Base-by-base conservation (phyloP, 2,888 invertebrate genomes). In the Nemotelus pantherinus region DNA sequence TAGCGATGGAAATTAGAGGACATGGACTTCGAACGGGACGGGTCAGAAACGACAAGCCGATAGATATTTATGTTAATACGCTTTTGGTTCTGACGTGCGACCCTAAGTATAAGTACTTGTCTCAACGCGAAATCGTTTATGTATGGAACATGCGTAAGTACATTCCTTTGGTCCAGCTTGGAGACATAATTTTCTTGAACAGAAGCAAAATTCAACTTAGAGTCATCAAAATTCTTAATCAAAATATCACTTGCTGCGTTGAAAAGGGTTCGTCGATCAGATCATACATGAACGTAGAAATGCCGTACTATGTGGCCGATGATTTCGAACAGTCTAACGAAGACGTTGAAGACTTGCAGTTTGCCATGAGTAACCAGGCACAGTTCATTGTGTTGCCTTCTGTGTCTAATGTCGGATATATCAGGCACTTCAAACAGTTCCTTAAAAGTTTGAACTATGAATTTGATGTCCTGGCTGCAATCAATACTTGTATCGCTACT, bases 1-100 rank as follows among this genome's bases (percentile, higher is more conserved):
- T 87, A 68, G 85, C 86, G 1, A 55, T 85, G 0, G 85, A 86
- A 79, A 83, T 87, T 2, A 83, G 83, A 50, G 86, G 86, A 3
- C 85, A 87, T 67, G 81, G 82, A n/a, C 83, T 86, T 47, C 83
- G 84, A 0, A 77, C 84, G n/a, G 86, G 87, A 0, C 82, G 87
- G 2, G 72, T 86, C 70, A 82, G 85, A 9, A 87, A 87, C 79
- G 83, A 86, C 70, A 83, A 82, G 67, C 82, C 82, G 0, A 80
- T 83, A 2, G 79, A 83, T 78, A 45, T 87, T 65, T 80, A 83
- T 7, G 79, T 81, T 0, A 82, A 84, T 0, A 71, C 83, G 0
- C 79, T 83, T n/a, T 80, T 87, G 2, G 83, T 84, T 0, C 77
- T 87, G 47, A 87, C 87, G 7, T 82, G 82, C 0, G 81, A 86